These are phyloP conservation scores for Papilio demoleus DNA, from an alignment of 2,888 invertebrate genomes.

Conservation along the genomic window DNA sequence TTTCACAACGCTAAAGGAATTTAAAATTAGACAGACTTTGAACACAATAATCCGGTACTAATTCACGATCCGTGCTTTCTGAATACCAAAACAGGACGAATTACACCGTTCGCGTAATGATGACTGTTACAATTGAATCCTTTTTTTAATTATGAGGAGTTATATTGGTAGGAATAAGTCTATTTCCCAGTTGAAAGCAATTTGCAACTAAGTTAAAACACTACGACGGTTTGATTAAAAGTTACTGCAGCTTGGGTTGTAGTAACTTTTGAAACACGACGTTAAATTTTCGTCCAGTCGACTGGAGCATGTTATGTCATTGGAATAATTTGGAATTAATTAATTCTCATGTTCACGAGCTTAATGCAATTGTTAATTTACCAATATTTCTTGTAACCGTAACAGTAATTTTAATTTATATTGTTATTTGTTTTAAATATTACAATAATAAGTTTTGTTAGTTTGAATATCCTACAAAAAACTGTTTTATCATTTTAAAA, in stretches of 20 bases:
- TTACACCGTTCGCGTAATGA: background rate
- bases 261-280: background rate
- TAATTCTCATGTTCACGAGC: too few species aligned
- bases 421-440: too few species aligned
- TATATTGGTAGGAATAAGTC: too few species aligned
- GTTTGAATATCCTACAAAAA: too few species aligned
- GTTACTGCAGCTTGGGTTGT: background rate
- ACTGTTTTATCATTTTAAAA: too few species aligned
- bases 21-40: conserved; percentile 7
- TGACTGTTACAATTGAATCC: background rate
- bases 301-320: too few species aligned
- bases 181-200: background rate
- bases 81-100: background rate
- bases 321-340: too few species aligned
- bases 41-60: conserved; percentile 2
- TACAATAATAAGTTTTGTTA: too few species aligned
- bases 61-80: background rate
- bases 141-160: too few species aligned
- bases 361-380: too few species aligned
- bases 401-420: too few species aligned
- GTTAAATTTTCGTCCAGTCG: conserved; percentile 1
- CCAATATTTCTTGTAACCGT: too few species aligned
- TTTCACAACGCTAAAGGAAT: conserved; percentile 11
- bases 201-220: conserved; percentile 9
- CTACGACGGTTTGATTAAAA: conserved; percentile 5